Evolutionary conservation across 2,113 vertebrate species (phyloP).

Genomic region (Conger conger): DNA sequence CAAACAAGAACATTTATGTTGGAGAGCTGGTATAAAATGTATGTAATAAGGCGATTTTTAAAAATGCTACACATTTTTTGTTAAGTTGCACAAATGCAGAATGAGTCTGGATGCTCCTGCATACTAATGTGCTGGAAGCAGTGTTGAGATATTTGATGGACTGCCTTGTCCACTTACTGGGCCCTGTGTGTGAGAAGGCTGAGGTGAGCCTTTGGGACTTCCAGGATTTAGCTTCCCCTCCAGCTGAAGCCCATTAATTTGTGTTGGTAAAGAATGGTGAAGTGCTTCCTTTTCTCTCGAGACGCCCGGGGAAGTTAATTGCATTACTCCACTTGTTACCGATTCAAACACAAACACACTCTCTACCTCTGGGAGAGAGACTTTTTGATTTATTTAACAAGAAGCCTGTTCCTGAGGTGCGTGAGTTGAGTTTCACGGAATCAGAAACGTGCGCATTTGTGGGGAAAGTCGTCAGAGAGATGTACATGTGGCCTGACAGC

Average conservation of each 20-base stretch:
- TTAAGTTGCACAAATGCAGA: background rate
- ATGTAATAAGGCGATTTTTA: too few relatives aligned
- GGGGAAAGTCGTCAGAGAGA: slow-evolving; percentile 46
- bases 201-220: slow-evolving; percentile 52
- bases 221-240: slow-evolving; percentile 55
- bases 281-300: slow-evolving; percentile 57
- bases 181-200: slow-evolving; percentile 48
- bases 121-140: slow-evolving; percentile 19
- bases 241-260: slow-evolving; percentile 60
- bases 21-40: background rate
- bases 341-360: slow-evolving; percentile 23
- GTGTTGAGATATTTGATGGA: slow-evolving; percentile 50
- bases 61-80: too few relatives aligned
- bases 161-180: slow-evolving; percentile 44
- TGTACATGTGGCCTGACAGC: slow-evolving; percentile 54
- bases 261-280: slow-evolving; percentile 58
- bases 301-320: slow-evolving; percentile 64
- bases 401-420: slow-evolving; percentile 45
- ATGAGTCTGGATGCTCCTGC: background rate
- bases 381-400: slow-evolving; percentile 57
- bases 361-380: slow-evolving; percentile 48
- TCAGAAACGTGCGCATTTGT: slow-evolving; percentile 38
- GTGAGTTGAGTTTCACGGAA: slow-evolving; percentile 37
- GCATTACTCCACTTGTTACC: slow-evolving; percentile 64
- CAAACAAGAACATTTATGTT: background rate